Evolutionary conservation across 2,797 vertebrate species (phyloP).

Genomic region (Anguilla anguilla): DNA sequence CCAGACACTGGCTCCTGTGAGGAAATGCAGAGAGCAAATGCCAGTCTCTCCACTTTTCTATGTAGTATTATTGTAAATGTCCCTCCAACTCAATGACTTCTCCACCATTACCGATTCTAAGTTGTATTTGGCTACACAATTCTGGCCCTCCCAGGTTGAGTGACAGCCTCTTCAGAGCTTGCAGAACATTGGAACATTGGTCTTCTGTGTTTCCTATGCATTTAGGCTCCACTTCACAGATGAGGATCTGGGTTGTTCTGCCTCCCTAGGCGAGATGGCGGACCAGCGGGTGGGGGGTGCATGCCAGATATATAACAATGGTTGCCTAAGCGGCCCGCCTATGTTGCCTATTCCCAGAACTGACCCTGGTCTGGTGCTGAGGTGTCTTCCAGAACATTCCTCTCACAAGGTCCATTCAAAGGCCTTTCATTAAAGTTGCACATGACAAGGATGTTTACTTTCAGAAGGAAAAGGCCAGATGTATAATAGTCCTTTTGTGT

Average conservation of each 20-base stretch:
- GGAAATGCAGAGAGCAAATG: no score
- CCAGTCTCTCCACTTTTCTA: background rate
- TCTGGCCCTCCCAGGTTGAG: background rate
- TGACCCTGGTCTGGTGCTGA: background rate
- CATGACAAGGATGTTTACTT: background rate
- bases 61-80: background rate
- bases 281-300: background rate
- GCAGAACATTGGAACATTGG: background rate
- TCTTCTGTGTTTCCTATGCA: background rate
- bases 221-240: background rate
- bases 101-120: background rate
- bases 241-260: background rate
- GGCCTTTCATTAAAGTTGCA: background rate
- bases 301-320: background rate
- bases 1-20: background rate
- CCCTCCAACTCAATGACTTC: background rate
- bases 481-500: background rate
- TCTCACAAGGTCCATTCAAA: background rate
- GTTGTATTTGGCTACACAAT: background rate
- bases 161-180: background rate
- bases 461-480: background rate
- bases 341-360: no score
- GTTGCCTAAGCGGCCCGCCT: no score
- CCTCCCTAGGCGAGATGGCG: background rate
- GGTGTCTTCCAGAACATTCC: background rate